A percentile compares a stretch with the other conserved stretches of the same genome.
Evolutionary conservation across 2,888 invertebrate species (phyloP).

Genomic region (Dromius quadrimaculatus): DNA sequence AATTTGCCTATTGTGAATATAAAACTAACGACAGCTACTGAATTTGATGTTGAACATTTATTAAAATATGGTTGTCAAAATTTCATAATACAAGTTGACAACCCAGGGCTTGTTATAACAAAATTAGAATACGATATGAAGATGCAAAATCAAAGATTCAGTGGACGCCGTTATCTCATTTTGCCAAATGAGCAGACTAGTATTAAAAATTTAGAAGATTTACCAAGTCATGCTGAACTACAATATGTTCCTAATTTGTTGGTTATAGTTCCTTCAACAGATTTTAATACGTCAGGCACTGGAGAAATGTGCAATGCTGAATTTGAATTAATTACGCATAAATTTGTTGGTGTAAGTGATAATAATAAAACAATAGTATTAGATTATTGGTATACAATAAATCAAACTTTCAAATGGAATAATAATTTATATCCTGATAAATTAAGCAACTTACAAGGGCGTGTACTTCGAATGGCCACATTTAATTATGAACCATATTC

Average conservation of each 20-base stretch:
- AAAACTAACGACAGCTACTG: slow-evolving; percentile 10
- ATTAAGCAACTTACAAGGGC: slow-evolving; percentile 58
- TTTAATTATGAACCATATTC: slow-evolving; percentile 74
- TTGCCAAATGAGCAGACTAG: slow-evolving; percentile 20
- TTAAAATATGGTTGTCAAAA: slow-evolving; percentile 42
- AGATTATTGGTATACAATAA: slow-evolving; percentile 58
- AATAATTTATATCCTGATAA: slow-evolving; percentile 59
- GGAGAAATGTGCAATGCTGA: slow-evolving; percentile 58
- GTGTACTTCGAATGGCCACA: slow-evolving; percentile 67
- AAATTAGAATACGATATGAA: slow-evolving; percentile 30
- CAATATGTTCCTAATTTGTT: slow-evolving; percentile 36
- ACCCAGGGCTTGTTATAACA: slow-evolving; percentile 20
- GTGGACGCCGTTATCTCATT: slow-evolving; percentile 36
- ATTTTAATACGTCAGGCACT: slow-evolving; percentile 14
- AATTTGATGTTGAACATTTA: slow-evolving; percentile 1
- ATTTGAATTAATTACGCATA: slow-evolving; percentile 67
- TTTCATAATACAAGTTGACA: slow-evolving; percentile 40
- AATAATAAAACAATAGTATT: slow-evolving; percentile 56
- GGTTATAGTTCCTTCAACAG: slow-evolving; percentile 18
- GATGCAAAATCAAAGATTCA: slow-evolving; percentile 38
- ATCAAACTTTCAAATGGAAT: slow-evolving; percentile 55
- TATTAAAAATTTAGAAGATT: not conserved
- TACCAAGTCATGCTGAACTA: slow-evolving; percentile 9
- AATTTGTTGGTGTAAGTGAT: slow-evolving; percentile 64
- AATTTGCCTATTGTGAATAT: slow-evolving; percentile 13